Percentiles rank a stretch among this genome's conserved stretches.
Conservation (phyloP, 1,140 invertebrate genomes). For the Hyles vespertilio region DNA sequence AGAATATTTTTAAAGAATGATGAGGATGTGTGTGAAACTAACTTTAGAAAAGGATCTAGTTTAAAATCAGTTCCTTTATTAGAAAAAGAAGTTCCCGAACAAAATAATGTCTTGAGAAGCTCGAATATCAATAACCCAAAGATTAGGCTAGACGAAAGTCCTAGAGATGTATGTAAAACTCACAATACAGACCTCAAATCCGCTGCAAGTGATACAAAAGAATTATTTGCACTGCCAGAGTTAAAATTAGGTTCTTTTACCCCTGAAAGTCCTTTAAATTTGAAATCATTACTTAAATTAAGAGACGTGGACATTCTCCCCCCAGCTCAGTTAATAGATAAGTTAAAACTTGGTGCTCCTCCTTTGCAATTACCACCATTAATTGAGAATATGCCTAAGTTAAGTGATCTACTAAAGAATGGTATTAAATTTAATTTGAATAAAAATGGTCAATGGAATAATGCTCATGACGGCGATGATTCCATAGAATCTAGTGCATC, state of each 20-base stretch:
- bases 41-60: neutral
- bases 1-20: no score
- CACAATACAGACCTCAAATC: neutral
- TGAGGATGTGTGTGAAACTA: neutral
- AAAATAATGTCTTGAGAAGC: no score
- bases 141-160: no score
- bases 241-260: neutral
- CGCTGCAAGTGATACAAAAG: neutral
- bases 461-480: neutral
- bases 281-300: conserved; percentile 27
- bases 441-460: neutral
- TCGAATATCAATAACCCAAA: no score
- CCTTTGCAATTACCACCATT: neutral
- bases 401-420: conserved; percentile 1
- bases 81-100: no score
- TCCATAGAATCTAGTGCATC: neutral
- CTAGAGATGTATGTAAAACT: neutral
- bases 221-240: neutral
- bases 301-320: conserved; percentile 28
- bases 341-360: neutral
- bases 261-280: conserved; percentile 6
- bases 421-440: conserved; percentile 1
- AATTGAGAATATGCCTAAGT: conserved; percentile 1
- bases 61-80: no score
- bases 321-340: conserved; percentile 1